These are phyloP conservation scores for Salmo trutta DNA, from an alignment of 2,797 vertebrate species.

Conservation along the genomic window DNA sequence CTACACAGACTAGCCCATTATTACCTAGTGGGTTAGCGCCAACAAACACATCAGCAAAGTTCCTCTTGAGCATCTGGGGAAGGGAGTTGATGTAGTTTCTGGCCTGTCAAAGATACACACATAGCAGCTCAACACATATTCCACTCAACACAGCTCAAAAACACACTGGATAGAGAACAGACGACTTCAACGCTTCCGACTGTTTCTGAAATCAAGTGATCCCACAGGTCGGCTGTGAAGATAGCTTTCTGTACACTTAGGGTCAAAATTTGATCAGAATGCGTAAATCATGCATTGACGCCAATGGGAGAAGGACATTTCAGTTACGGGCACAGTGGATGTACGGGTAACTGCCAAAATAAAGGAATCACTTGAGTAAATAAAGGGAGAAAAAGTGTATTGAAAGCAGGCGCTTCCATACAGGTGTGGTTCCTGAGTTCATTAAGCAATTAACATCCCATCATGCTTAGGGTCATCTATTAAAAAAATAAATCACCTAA, in stretches of 20 bases:
- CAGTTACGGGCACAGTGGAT: too few species aligned
- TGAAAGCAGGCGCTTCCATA: too few species aligned
- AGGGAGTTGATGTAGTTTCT: conserved; percentile 98
- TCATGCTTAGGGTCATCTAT: too few species aligned
- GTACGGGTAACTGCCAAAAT: too few species aligned
- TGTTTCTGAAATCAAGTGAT: background rate
- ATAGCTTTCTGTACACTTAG: background rate
- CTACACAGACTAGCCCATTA: conserved; percentile 17
- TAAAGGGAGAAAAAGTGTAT: too few species aligned
- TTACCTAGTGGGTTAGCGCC: conserved; percentile 95
- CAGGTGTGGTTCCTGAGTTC: too few species aligned
- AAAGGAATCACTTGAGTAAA: too few species aligned
- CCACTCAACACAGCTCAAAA: background rate
- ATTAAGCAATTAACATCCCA: too few species aligned
- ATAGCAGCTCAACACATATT: conserved; percentile 21
- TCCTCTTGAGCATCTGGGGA: conserved; percentile 95
- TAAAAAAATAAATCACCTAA: background rate
- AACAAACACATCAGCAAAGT: conserved; percentile 96
- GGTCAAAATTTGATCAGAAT: too few species aligned
- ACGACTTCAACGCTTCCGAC: background rate
- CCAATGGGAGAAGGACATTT: too few species aligned
- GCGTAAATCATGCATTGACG: too few species aligned
- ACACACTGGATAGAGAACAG: background rate
- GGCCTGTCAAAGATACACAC: conserved; percentile 75
- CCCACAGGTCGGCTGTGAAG: background rate